Conservation (phyloP, 2,113 vertebrate genomes). For the Coracopsis vasa region DNA sequence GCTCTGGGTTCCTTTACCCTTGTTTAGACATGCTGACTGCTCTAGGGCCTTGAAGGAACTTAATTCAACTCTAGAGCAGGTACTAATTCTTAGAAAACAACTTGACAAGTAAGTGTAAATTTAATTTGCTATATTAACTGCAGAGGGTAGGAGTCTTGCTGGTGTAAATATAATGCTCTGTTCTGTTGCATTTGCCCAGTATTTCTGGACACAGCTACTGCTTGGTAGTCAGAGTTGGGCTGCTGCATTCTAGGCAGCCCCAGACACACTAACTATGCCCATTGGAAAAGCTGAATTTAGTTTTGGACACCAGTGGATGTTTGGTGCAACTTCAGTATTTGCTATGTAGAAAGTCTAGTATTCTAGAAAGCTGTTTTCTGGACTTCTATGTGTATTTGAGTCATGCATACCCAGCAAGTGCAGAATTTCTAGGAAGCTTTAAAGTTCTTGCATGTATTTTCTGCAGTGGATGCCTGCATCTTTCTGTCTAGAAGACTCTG, state of each 20-base stretch:
- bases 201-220: neutral
- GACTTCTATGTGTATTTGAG: neutral
- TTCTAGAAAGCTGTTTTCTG: neutral
- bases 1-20: neutral
- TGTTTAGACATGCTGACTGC: neutral
- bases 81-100: neutral
- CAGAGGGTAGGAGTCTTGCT: neutral
- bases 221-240: neutral
- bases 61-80: conserved; percentile 4
- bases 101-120: neutral
- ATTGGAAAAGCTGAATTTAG: neutral
- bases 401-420: neutral
- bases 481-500: neutral
- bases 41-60: neutral
- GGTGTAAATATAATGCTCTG: neutral
- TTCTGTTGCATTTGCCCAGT: accelerated
- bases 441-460: neutral
- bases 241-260: neutral
- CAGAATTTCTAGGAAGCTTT: neutral
- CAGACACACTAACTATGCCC: neutral
- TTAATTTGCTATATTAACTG: neutral
- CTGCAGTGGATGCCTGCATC: neutral
- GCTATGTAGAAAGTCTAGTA: neutral
- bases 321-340: neutral
- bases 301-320: neutral